Evolutionary conservation across 2,797 vertebrate genomes (phyloP).

Genomic region (Xerus rutilus): DNA sequence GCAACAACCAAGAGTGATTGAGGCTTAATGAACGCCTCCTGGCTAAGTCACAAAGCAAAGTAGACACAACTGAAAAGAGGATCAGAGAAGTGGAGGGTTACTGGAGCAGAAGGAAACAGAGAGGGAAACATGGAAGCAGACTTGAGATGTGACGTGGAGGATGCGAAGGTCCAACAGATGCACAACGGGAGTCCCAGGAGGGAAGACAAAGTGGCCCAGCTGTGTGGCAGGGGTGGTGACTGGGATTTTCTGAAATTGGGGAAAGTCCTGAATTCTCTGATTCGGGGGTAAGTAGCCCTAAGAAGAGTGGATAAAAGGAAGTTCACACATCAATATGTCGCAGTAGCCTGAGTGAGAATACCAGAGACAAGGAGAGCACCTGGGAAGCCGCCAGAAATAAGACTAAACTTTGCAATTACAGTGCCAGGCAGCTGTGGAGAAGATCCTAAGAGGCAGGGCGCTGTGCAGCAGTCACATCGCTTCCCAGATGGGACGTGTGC

Average conservation of each 20-base stretch:
- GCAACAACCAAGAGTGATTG: neutral
- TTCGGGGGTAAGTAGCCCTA: neutral
- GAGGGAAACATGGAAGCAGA: neutral
- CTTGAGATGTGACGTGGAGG: fast-evolving
- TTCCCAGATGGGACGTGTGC: neutral
- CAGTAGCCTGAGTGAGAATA: neutral
- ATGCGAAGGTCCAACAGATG: neutral
- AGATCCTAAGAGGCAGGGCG: neutral
- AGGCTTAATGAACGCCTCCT: neutral
- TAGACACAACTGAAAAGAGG: neutral
- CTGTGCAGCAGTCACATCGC: too few relatives aligned
- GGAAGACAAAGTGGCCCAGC: too few relatives aligned
- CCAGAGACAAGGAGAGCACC: neutral
- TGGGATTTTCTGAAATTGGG: neutral
- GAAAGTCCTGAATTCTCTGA: neutral
- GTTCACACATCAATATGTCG: too few relatives aligned
- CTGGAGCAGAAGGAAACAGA: neutral
- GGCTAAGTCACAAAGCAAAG: neutral
- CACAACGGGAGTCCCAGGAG: too few relatives aligned
- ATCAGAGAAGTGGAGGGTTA: neutral
- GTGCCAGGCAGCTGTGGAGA: too few relatives aligned
- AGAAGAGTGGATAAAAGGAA: neutral
- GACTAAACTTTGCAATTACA: neutral
- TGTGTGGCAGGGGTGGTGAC: too few relatives aligned
- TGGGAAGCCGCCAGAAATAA: neutral